Percentiles rank a stretch among this genome's conserved stretches.
Conservation (phyloP, 2,888 invertebrate species). For the Tortricodes alternella region DNA sequence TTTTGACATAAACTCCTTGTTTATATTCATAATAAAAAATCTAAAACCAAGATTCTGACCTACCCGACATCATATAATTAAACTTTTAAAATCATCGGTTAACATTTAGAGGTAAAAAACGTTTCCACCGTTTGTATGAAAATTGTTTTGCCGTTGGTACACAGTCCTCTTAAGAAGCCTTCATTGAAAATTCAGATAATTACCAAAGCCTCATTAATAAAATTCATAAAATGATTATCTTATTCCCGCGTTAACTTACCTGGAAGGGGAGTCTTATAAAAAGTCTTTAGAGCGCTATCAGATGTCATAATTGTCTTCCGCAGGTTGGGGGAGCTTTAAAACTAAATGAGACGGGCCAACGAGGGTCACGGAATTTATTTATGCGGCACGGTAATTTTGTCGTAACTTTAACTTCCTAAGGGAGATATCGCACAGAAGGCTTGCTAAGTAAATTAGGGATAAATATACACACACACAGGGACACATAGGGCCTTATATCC, state of each 20-base stretch:
- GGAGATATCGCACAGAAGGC: constrained; percentile 15
- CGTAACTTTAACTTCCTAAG: constrained; percentile 36
- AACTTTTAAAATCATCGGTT: neutral
- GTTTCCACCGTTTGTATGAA: too few relatives aligned
- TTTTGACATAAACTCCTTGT: too few relatives aligned
- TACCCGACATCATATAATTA: neutral
- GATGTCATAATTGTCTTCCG: constrained; percentile 55
- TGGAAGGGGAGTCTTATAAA: constrained; percentile 38
- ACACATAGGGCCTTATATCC: neutral
- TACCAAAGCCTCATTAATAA: constrained; percentile 29
- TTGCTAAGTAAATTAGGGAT: constrained; percentile 7
- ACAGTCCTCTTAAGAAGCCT: too few relatives aligned
- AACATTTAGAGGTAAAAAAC: neutral
- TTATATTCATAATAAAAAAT: too few relatives aligned
- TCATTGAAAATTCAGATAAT: constrained; percentile 5
- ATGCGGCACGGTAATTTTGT: constrained; percentile 44
- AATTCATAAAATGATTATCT: constrained; percentile 48
- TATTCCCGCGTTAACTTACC: constrained; percentile 2
- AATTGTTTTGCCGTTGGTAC: too few relatives aligned
- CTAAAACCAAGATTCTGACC: too few relatives aligned
- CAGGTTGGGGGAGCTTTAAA: constrained; percentile 38
- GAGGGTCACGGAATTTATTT: constrained; percentile 45
- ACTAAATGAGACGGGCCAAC: constrained; percentile 27
- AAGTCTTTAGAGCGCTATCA: constrained; percentile 50
- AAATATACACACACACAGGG: too few relatives aligned